These are phyloP conservation scores for Pipra filicauda DNA, from an alignment of 2,113 vertebrate species.

Conservation along the genomic window DNA sequence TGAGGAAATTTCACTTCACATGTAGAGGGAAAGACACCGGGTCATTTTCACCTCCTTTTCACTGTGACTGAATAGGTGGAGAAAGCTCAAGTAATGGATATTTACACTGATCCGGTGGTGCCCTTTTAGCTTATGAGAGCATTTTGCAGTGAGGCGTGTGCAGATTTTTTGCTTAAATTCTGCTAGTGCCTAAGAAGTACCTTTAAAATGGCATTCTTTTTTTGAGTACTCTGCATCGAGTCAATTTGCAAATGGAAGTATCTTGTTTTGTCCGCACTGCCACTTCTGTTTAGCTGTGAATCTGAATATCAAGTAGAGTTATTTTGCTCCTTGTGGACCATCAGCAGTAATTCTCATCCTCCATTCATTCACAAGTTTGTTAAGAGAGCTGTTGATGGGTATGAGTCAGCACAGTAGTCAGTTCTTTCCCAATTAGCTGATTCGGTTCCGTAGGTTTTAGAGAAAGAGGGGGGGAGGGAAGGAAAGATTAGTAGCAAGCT, in stretches of 20 bases:
- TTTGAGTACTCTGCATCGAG: background rate
- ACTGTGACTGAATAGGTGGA: background rate
- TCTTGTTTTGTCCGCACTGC: background rate
- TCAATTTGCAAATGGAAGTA: background rate
- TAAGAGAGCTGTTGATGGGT: background rate
- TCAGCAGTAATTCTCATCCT: background rate
- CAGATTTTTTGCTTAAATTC: background rate
- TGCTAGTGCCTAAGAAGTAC: background rate
- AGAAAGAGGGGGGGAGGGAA: background rate
- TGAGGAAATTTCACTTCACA: background rate
- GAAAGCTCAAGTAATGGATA: background rate
- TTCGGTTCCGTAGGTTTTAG: background rate
- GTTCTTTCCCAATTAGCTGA: background rate
- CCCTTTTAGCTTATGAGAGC: background rate
- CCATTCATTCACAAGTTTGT: background rate
- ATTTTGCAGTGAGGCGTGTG: background rate
- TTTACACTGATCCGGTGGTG: background rate
- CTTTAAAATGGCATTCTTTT: background rate
- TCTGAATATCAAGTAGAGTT: background rate
- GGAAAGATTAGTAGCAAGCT: background rate
- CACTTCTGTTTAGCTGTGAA: background rate
- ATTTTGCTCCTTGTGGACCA: background rate
- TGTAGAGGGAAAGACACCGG: background rate
- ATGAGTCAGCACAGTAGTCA: background rate
- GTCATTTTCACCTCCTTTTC: background rate